phyloP scores from a whole-genome alignment of 1,140 invertebrate species.

The Pissodes strobi region DNA sequence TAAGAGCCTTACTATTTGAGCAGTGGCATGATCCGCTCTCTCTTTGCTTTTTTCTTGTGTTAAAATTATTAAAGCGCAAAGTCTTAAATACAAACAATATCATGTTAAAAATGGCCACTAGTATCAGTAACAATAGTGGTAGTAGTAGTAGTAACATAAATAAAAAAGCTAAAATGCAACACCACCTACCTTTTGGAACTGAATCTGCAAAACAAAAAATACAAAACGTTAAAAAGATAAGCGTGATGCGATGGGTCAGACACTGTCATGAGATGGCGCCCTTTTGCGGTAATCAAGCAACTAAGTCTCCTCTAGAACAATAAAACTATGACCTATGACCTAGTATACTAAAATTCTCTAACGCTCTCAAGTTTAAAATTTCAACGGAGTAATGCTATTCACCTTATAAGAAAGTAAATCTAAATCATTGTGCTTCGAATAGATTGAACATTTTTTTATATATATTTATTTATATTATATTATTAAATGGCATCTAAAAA shows the following conservation, averaged over 20 bases:
- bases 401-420: too few relatives aligned
- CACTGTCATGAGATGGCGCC: slow-evolving; percentile 38
- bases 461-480: too few relatives aligned
- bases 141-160: slow-evolving; percentile 14
- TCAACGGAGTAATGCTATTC: too few relatives aligned
- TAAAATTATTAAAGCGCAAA: too few relatives aligned
- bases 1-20: too few relatives aligned
- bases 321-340: slow-evolving; percentile 9
- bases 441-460: background rate
- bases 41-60: too few relatives aligned
- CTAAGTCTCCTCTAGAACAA: slow-evolving; percentile 29
- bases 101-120: background rate
- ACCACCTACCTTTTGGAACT: slow-evolving; percentile 40
- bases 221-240: slow-evolving; percentile 35
- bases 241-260: slow-evolving; percentile 39
- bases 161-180: slow-evolving; percentile 37
- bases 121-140: background rate
- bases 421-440: too few relatives aligned
- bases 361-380: too few relatives aligned
- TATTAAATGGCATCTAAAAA: too few relatives aligned
- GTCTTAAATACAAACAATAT: too few relatives aligned
- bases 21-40: too few relatives aligned
- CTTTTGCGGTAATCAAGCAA: slow-evolving; percentile 33
- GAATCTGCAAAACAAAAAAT: slow-evolving; percentile 38
- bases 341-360: background rate